Conservation (phyloP, 2,888 invertebrate species). For the Phyllotreta striolata region DNA sequence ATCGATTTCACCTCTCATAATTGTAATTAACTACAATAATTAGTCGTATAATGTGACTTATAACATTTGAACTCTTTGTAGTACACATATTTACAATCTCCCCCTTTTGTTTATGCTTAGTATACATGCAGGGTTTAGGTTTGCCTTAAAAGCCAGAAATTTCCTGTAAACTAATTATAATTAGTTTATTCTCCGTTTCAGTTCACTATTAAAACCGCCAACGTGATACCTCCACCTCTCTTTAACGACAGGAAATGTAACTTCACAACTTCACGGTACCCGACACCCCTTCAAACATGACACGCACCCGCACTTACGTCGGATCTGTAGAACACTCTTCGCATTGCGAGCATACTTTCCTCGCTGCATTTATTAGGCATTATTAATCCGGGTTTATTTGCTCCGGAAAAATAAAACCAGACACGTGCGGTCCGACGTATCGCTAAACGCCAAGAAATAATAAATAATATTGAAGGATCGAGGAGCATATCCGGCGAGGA, state of each 20-base stretch:
- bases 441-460: slow-evolving; percentile 1
- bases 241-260: slow-evolving; percentile 3
- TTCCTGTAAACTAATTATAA: neutral
- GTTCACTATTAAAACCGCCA: slow-evolving; percentile 13
- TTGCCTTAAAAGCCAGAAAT: slow-evolving; percentile 1
- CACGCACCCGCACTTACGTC: slow-evolving; percentile 16
- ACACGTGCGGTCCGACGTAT: slow-evolving; percentile 16
- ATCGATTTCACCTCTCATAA: too few species aligned
- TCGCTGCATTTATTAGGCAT: neutral
- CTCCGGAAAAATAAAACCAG: neutral
- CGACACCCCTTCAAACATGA: slow-evolving; percentile 18
- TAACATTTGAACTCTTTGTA: too few species aligned
- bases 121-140: slow-evolving; percentile 8
- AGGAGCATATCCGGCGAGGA: slow-evolving; percentile 25
- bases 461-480: slow-evolving; percentile 29
- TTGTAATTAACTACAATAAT: too few species aligned
- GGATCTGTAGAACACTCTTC: slow-evolving; percentile 23
- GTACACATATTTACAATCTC: slow-evolving; percentile 6
- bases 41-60: too few species aligned
- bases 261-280: slow-evolving; percentile 1
- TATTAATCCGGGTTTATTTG: too few species aligned
- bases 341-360: too few species aligned
- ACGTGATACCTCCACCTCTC: slow-evolving; percentile 7
- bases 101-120: slow-evolving; percentile 6
- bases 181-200: slow-evolving; percentile 7